Evolutionary conservation across 2,888 invertebrate species (phyloP), one percentile per base, ranked within the genome.

Genomic region (Zygogramma bicolorata): DNA sequence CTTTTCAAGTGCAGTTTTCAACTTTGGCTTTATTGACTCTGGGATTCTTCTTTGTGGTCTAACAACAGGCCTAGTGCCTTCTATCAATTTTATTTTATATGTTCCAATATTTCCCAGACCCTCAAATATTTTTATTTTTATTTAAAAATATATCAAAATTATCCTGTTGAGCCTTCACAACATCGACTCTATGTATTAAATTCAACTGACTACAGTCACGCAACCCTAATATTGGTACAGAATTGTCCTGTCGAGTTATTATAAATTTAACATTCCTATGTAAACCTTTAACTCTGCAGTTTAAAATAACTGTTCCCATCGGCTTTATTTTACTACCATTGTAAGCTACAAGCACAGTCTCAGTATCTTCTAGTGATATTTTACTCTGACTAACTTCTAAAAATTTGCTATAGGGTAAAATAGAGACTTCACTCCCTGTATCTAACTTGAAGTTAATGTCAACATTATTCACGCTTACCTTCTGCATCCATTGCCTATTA

Each of bases 401-500:
- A 20, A 49, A 49, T 3, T 49, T 49, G n/a, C 18, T 49, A 6
- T 49, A 49, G 18, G 49, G 49, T 49, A 49, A 49, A 15, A 49
- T 49, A 49, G 49, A 49, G 18, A 49, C 18, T 49, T 49, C 49
- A 49, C 49, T 49, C 8, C 49, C 49, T 49, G 49, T 49, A 49
- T 49, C 49, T 6, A 49, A 22, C 18, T 49, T 49, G 6, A 49
- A 49, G 6, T 15, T 49, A 7, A 15, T 49, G 49, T n/a, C n/a
- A n/a, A n/a, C n/a, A n/a, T n/a, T n/a, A n/a, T n/a, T n/a, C n/a
- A n/a, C n/a, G n/a, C n/a, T n/a, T n/a, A n/a, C n/a, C n/a, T n/a
- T n/a, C n/a, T n/a, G n/a, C n/a, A n/a, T n/a, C n/a, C n/a, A n/a
- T n/a, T n/a, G n/a, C n/a, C n/a, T n/a, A n/a, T n/a, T n/a, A n/a